Percentiles rank a stretch among this genome's conserved stretches.
phyloP scores from a whole-genome alignment of 2,888 invertebrate species.

The Apoderus coryli region DNA sequence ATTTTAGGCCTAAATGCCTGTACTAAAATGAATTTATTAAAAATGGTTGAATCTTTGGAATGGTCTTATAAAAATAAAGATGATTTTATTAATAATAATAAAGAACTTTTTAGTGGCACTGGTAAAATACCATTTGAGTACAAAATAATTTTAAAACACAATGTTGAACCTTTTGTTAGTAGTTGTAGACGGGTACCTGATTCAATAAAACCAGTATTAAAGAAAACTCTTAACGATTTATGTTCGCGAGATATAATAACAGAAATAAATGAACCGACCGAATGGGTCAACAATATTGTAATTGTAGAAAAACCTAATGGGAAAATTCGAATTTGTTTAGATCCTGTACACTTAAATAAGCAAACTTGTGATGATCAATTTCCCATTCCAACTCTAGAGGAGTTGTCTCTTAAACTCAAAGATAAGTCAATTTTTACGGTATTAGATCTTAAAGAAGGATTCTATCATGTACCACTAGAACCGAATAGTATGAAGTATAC shows the following conservation, averaged over 20 bases:
- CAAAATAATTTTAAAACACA: too few relatives aligned
- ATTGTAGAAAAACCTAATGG: constrained; percentile 10
- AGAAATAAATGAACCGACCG: constrained; percentile 9
- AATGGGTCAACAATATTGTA: constrained; percentile 8
- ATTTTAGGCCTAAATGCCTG: too few relatives aligned
- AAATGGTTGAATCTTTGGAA: too few relatives aligned
- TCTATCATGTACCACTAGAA: constrained; percentile 10
- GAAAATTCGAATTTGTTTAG: constrained; percentile 24
- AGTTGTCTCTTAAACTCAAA: constrained; percentile 14
- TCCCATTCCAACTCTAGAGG: constrained; percentile 20
- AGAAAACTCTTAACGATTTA: constrained; percentile 10
- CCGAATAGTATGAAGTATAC: constrained; percentile 5
- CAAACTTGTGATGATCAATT: constrained; percentile 20
- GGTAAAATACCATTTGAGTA: too few relatives aligned
- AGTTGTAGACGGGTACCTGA: too few relatives aligned
- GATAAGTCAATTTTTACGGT: constrained; percentile 12
- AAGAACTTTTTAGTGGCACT: too few relatives aligned
- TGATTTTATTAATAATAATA: constrained; percentile 12
- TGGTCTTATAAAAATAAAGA: too few relatives aligned
- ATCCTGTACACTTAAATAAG: constrained; percentile 14
- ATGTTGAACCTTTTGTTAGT: too few relatives aligned
- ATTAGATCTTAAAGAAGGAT: constrained; percentile 15
- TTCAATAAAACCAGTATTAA: too few relatives aligned
- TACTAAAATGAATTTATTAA: constrained; percentile 12
- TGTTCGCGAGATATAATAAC: constrained; percentile 8